These are phyloP conservation scores for Drosophila basisetae DNA, from an alignment of 2,888 invertebrate genomes.

Conservation along the genomic window DNA sequence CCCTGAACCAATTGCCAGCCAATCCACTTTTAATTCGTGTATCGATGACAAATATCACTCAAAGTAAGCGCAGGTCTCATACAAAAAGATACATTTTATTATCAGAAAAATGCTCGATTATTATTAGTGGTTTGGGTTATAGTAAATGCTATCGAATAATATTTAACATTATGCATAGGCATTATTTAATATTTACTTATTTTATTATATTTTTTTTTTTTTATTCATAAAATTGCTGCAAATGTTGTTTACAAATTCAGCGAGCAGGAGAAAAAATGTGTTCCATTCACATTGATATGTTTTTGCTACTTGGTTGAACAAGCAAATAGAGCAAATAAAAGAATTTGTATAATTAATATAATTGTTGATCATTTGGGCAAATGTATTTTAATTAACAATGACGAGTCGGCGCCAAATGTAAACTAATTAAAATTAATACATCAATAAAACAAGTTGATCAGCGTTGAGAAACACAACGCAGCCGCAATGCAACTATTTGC, in stretches of 20 bases:
- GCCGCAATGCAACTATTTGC: conserved; percentile 12
- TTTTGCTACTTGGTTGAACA: conserved; percentile 32
- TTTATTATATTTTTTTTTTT: background rate
- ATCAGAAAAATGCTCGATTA: background rate
- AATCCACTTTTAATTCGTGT: background rate
- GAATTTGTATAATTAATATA: conserved; percentile 66
- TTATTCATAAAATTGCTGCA: background rate
- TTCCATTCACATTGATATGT: background rate
- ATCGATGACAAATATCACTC: background rate
- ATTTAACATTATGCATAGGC: background rate
- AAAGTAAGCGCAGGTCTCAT: background rate
- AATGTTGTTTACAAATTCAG: background rate
- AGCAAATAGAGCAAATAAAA: conserved; percentile 31
- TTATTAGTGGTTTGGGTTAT: background rate
- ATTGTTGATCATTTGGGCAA: conserved; percentile 41
- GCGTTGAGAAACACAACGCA: conserved; percentile 39
- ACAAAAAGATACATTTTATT: background rate
- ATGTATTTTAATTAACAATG: conserved; percentile 70
- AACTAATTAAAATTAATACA: conserved; percentile 74
- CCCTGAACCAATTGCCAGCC: background rate
- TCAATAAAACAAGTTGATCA: conserved; percentile 65
- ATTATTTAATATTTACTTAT: background rate
- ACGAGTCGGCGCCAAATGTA: conserved; percentile 52
- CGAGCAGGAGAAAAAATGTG: background rate
- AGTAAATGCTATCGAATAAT: background rate